These are phyloP conservation scores for Pseudomugil gertrudae DNA, from an alignment of 2,797 vertebrate species.

Conservation along the genomic window DNA sequence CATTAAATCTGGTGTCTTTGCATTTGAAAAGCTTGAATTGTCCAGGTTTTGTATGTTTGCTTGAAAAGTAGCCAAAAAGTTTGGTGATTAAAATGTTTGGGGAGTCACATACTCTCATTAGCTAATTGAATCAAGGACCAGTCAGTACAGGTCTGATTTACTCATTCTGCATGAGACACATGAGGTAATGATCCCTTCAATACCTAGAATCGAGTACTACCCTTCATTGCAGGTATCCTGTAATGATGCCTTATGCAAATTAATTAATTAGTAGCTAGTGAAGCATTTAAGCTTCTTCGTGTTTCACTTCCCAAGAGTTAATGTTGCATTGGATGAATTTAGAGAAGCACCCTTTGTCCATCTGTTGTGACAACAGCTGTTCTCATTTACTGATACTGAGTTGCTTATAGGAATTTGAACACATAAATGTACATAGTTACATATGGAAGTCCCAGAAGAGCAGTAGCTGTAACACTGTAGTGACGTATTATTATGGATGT, in stretches of 20 bases:
- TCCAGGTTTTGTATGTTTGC: neutral
- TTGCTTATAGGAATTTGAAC: conserved; percentile 19
- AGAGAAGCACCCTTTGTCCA: conserved; percentile 39
- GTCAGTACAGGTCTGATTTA: conserved; percentile 25
- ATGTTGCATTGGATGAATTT: conserved; percentile 59
- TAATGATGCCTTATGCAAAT: conserved; percentile 65
- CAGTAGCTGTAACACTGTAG: conserved; percentile 9
- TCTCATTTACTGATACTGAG: conserved; percentile 19
- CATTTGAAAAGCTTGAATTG: neutral
- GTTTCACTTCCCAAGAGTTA: conserved; percentile 66
- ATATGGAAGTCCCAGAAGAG: neutral
- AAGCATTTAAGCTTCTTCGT: conserved; percentile 53
- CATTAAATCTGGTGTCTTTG: neutral
- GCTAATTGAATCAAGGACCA: conserved; percentile 28
- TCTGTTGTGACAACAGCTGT: conserved; percentile 44
- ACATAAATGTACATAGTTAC: conserved; percentile 10
- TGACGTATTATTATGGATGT: conserved; percentile 20
- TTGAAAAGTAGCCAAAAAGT: neutral
- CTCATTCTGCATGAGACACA: conserved; percentile 31
- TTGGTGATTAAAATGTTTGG: neutral
- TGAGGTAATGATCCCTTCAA: conserved; percentile 36
- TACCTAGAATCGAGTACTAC: conserved; percentile 34
- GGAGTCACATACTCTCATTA: conserved; percentile 18
- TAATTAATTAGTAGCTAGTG: conserved; percentile 68
- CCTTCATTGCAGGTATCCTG: conserved; percentile 54